These are phyloP conservation scores for Allygus modestus DNA, from an alignment of 2,888 invertebrate genomes.

Conservation along the genomic window DNA sequence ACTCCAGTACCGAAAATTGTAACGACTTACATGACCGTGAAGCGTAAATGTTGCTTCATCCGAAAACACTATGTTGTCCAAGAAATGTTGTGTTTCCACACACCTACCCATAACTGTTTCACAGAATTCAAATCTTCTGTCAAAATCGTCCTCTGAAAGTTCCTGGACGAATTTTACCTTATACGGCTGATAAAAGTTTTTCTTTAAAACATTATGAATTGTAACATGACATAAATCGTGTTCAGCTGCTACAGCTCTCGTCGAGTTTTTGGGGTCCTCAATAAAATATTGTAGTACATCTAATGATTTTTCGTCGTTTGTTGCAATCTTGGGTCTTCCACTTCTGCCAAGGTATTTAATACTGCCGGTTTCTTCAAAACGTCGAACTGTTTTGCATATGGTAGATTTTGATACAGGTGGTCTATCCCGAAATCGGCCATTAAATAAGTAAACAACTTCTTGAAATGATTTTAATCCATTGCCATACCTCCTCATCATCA, in stretches of 20 bases:
- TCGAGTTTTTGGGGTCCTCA: neutral
- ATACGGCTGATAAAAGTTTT: slow-evolving; percentile 28
- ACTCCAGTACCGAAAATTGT: slow-evolving; percentile 59
- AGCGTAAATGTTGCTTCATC: slow-evolving; percentile 60
- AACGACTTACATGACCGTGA: slow-evolving; percentile 57
- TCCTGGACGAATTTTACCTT: slow-evolving; percentile 55
- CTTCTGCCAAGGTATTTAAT: neutral
- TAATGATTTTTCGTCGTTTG: slow-evolving; percentile 39
- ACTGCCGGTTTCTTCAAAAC: neutral
- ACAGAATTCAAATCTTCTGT: slow-evolving; percentile 17
- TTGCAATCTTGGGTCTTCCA: neutral
- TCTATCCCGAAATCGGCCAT: too few relatives aligned
- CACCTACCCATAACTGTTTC: neutral
- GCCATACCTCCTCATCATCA: slow-evolving; percentile 26
- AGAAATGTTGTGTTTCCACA: slow-evolving; percentile 4
- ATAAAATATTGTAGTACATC: slow-evolving; percentile 18
- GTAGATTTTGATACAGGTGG: too few relatives aligned
- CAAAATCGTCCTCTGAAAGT: slow-evolving; percentile 52
- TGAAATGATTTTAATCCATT: slow-evolving; percentile 11
- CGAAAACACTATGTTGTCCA: slow-evolving; percentile 59
- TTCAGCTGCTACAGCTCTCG: neutral
- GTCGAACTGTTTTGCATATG: neutral
- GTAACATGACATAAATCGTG: neutral
- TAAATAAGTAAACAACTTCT: slow-evolving; percentile 9
- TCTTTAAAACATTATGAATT: slow-evolving; percentile 15